Base-by-base conservation (phyloP, 2,888 invertebrate genomes). In the Serrognathus titanus region DNA sequence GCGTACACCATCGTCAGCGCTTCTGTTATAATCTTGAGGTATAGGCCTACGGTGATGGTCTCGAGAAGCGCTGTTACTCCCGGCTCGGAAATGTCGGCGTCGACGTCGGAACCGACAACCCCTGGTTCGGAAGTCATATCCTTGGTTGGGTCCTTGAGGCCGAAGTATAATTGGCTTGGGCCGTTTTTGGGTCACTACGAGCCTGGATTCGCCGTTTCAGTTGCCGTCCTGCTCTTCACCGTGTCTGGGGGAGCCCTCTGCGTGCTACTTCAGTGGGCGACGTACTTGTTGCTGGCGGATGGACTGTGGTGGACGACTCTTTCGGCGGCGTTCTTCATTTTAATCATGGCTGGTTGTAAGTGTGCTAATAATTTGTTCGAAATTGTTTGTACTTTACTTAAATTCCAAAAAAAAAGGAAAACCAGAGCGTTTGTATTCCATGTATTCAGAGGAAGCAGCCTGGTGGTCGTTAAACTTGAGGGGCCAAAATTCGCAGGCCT, bases 1-100 rank as follows among this genome's bases (percentile, higher is more conserved):
- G 93, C 94, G 0, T 95, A 95, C 73, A 94, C 94, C 1, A 93
- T 95, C 61, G 95, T 96, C 2, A 92, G 94, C 62, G 92, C 92
- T 10, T 89, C 91, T 59, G 92, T 95, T 5, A 92, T 96, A 53
- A 88, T 95, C 48, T 78, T 95, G 52, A 83, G 94, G 47, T 94
- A 94, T 82, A 71, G 58, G 70, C 77, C 71, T 10, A 66, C 68
- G 4, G 58, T 53, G 13, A 61, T 67, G 62, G 45, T 60, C 24
- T 24, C 66, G 16, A 62, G 64, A 41, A 62, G 61, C 7, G 67
- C 64, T 13, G 35, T 64, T 3, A 75, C 76, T 3, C 73, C 75
- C 1, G 70, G 67, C 31, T 77, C 77, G 1, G 77, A 78, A 63
- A 66, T 72, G 55, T 77, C 76, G 2, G 72, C 69, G 12, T 75